Base-by-base conservation (phyloP, 2,797 vertebrate genomes). In the Corythornis leucogaster region DNA sequence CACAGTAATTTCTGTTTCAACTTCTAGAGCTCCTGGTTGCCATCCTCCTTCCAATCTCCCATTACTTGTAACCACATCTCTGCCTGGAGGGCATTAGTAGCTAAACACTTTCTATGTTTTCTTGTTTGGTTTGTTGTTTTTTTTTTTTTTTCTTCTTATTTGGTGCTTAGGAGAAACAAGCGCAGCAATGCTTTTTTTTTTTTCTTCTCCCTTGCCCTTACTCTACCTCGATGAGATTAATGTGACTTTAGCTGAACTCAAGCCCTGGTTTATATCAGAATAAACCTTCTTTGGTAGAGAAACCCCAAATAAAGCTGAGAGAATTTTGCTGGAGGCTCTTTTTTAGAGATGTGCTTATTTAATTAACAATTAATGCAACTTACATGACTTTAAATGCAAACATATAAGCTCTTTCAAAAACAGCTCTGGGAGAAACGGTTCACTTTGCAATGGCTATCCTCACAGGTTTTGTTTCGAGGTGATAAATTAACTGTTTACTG, bases 331-430 rank as follows among this genome's bases (percentile, higher is more conserved):
- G 51, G 58, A 92, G 85, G 69, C 79, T 91, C 61, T 87, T 77
- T 71, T 71, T 28, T 14, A 73, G 55, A 91, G 53, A 57, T 30
- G 59, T 2, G 4, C 46, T 68, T 63, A 38, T 81, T 80, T 90
- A 91, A 84, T 80, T 77, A 87, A 67, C 79, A 55, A 55, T 66
- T 93, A 86, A 78, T 30, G n/a, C 50, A 85, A 68, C 59, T 86
- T 59, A 7, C 1, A 17, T 16, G 73, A 58, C 69, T 19, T 26
- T n/a, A 70, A 79, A 81, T 28, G 43, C 70, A 80, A 70, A 50
- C 1, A 0, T 11, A 42, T 8, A 24, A 0, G 31, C 14, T 46
- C 58, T 57, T 17, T 48, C 26, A 73, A 46, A 61, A 71, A 42
- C 26, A 57, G 16, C 21, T 59, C 10, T 7, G 6, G 64, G 28